Base-by-base conservation (phyloP, 2,113 vertebrate genomes). In the Rhombomys opimus region DNA sequence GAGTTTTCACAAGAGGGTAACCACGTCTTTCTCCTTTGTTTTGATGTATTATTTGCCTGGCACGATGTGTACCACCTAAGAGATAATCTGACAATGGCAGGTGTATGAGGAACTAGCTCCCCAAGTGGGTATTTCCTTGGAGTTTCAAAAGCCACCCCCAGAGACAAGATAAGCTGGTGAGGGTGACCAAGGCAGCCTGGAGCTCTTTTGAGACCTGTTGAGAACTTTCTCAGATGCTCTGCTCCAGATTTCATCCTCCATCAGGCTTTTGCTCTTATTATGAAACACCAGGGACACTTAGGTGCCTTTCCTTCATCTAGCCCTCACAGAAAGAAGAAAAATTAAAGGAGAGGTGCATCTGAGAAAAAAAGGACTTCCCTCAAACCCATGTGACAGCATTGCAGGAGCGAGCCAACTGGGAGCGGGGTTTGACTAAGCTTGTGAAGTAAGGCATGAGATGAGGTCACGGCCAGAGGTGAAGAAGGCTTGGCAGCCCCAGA, bases 271-370 rank as follows among this genome's bases (percentile, higher is more conserved):
- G 35, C 76, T 97, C 90, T 73, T 77, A 94, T 90, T 68, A 97
- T 96, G 95, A 97, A 65, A 87, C 30, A 81, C 20, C 92, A 80
- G 87, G 96, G 93, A 95, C 96, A 94, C 38, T 75, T 80, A 88
- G 84, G 90, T 81, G 70, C 54, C 96, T 97, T 72, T 89, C 93
- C 89, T 67, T 50, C 35, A n/a, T 22, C 68, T 54, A 88, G 84
- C 38, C 75, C 35, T 87, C 87, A 72, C 80, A 88, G 35, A 87
- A 87, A 87, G 89, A 87, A 91, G 91, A 87, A 91, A 86, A 5
- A 81, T 75, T 32, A 89, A 73, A 82, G 35, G 76, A 93, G 52
- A 96, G 41, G 76, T 68, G 78, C 23, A 65, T 35, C 46, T 38
- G 89, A 46, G 46, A 46, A 46, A 46, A 46, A 46, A 46, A 46